phyloP scores from a whole-genome alignment of 1,140 invertebrate species.

The Bombus picipes region DNA sequence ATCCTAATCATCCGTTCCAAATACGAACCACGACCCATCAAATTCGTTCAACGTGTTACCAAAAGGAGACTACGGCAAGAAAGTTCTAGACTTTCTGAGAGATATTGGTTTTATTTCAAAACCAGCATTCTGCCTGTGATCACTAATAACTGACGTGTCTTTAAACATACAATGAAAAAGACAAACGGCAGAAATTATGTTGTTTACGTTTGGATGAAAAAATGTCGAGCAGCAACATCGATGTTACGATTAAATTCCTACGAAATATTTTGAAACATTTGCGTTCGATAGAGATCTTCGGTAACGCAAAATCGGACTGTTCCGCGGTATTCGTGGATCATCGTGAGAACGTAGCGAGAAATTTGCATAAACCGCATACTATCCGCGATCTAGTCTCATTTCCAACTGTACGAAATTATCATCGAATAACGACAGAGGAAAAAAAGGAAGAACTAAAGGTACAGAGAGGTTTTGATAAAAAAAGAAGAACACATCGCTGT shows the following conservation, averaged over 20 bases:
- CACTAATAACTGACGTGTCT: no score
- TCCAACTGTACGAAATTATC: background rate
- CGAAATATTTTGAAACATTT: background rate
- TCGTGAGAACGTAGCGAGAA: background rate
- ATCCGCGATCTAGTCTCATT: background rate
- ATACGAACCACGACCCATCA: no score
- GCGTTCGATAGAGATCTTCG: conserved; percentile 19
- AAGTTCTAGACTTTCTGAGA: no score
- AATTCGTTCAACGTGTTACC: no score
- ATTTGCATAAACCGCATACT: background rate
- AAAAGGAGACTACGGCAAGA: no score
- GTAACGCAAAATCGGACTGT: conserved; percentile 28
- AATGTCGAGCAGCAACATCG: background rate
- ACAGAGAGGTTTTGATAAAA: no score
- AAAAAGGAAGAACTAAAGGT: background rate
- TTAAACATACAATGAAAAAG: no score
- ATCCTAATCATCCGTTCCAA: no score
- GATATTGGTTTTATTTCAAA: no score
- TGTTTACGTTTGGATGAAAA: background rate
- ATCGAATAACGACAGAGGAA: background rate
- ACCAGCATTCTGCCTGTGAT: no score
- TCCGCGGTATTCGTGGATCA: background rate
- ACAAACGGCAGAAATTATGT: no score
- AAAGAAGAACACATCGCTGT: background rate
- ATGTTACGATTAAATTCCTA: conserved; percentile 18